Base-by-base conservation (phyloP, 1,140 invertebrate species). In the Arion vulgaris region DNA sequence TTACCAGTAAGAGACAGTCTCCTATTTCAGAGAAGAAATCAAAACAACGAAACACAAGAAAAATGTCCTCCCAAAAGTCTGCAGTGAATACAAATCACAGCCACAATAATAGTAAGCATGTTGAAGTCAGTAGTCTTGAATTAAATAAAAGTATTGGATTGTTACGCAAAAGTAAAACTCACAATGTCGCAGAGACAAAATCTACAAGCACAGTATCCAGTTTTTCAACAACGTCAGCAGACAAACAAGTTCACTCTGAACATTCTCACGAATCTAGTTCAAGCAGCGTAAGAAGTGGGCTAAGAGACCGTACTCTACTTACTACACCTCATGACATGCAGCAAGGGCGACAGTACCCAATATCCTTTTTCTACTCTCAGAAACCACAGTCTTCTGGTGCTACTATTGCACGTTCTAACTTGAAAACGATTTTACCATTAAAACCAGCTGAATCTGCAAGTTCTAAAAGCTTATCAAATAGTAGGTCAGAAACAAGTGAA, bases 221-320 rank as follows among this genome's bases (percentile, higher is more conserved):
- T 19, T 19, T 45, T 41, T 74, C n/a, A 19, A 45, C 11, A 9
- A 23, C 38, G 23, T 23, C 72, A 36, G n/a, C n/a, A 36, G 41
- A n/a, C 17, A 41, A n/a, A 74, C 7, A 49, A 41, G 11, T 49
- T 19, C 5, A 57, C 7, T 23, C 9, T 57, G 19, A 23, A 57
- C 5, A 66, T 66, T 66, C 62, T 23, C 15, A 26, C 2, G 51
- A 57, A 57, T 2, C 51, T 66, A n/a, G 32, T 51, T 76, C 74
- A 53, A 13, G 19, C 5, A 36, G 51, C 19, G 7, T 7, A 51
- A 39, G 19, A 9, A n/a, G 41, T 76, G 53, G 76, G 39, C 57
- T 78, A 17, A 41, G 76, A 38, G 39, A 78, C 28, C 53, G 51
- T 13, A 78, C 53, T 26, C 26, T 78, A 32, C 76, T 78, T n/a